phyloP scores from a whole-genome alignment of 2,113 vertebrate species.

The Tenrec ecaudatus region DNA sequence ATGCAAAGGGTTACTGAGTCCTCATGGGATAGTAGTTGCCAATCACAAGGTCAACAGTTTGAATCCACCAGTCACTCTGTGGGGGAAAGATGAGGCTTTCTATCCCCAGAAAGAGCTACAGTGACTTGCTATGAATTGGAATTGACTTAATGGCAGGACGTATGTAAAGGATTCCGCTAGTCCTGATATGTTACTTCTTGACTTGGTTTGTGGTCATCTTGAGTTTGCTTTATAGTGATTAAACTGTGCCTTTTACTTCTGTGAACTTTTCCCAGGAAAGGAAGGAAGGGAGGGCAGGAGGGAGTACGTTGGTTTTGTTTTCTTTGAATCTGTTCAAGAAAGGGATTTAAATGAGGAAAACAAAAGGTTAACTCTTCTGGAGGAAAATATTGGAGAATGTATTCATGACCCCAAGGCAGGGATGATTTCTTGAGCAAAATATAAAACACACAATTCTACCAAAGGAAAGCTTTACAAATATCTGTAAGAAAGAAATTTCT shows the following conservation, averaged over 20 bases:
- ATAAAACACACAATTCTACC: background rate
- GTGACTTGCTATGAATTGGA: too few relatives aligned
- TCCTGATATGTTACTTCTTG: background rate
- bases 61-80: too few relatives aligned
- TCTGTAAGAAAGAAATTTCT: conserved; percentile 14
- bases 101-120: too few relatives aligned
- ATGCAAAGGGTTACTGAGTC: background rate
- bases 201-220: background rate
- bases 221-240: background rate
- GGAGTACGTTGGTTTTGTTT: background rate
- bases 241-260: background rate
- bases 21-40: too few relatives aligned
- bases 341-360: conserved; percentile 5
- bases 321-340: background rate
- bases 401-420: background rate
- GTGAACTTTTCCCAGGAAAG: background rate
- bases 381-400: background rate
- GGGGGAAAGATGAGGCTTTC: too few relatives aligned
- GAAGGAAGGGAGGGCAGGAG: background rate
- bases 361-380: conserved; percentile 21
- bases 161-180: background rate
- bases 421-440: conserved; percentile 37
- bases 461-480: conserved; percentile 43
- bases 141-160: background rate
- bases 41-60: too few relatives aligned